Percentiles rank a stretch among this genome's conserved stretches.
These are phyloP conservation scores for Calidris pugnax DNA, from an alignment of 2,113 vertebrate genomes.

Conservation along the genomic window DNA sequence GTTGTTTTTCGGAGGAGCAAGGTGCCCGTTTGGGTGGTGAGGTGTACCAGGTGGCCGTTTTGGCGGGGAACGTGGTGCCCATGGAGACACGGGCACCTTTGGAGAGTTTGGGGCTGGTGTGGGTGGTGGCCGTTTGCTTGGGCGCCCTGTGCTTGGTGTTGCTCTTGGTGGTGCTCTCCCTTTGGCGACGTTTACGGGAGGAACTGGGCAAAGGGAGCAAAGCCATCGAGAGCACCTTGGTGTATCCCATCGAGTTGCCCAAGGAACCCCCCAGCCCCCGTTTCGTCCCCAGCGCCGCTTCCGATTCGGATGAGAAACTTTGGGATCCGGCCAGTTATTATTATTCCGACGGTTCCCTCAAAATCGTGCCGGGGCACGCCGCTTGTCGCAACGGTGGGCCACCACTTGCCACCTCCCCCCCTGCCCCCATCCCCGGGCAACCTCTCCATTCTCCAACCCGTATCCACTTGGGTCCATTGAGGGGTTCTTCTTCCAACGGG, in stretches of 20 bases:
- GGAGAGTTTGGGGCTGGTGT: constrained; percentile 88
- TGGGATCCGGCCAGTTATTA: constrained; percentile 96
- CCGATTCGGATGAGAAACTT: constrained; percentile 87
- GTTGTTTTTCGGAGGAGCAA: constrained; percentile 89
- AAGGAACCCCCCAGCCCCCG: constrained; percentile 86
- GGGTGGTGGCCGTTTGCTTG: constrained; percentile 91
- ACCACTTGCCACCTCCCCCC: constrained; percentile 72
- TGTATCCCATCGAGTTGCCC: constrained; percentile 92
- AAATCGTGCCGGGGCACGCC: constrained; percentile 94
- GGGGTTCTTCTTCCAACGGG: constrained; percentile 90
- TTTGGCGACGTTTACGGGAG: constrained; percentile 86
- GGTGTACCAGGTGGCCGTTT: constrained; percentile 84
- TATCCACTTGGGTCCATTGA: constrained; percentile 89
- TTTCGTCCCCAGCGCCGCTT: constrained; percentile 83
- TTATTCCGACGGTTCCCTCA: constrained; percentile 93
- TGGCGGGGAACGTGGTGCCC: constrained; percentile 79
- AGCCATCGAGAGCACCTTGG: constrained; percentile 88
- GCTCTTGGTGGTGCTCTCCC: constrained; percentile 83
- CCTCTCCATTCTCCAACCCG: constrained; percentile 87
- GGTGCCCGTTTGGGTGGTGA: constrained; percentile 82
- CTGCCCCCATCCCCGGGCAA: constrained; percentile 87
- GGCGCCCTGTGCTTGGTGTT: constrained; percentile 86
- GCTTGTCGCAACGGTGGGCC: constrained; percentile 79
- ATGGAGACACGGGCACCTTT: constrained; percentile 87
- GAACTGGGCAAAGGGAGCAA: constrained; percentile 88